phyloP scores from a whole-genome alignment of 2,797 vertebrate species.

The Eospalax fontanierii region DNA sequence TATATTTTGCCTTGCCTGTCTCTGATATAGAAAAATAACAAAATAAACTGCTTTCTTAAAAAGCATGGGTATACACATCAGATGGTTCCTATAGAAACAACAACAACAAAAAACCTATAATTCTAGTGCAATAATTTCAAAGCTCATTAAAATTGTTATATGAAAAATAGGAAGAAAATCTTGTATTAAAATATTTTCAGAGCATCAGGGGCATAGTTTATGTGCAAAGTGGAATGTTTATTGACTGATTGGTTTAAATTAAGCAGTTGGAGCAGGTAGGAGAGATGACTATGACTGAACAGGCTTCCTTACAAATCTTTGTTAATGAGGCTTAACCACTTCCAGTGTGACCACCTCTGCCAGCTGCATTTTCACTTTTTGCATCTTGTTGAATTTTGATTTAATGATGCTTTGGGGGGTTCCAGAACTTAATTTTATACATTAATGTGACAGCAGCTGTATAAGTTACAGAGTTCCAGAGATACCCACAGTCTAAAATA shows the following conservation, averaged over 20 bases:
- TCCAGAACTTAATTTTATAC: slow-evolving; percentile 79
- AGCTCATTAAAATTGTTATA: slow-evolving; percentile 30
- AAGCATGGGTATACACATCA: background rate
- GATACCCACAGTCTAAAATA: slow-evolving; percentile 70
- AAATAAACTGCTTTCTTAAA: slow-evolving; percentile 41
- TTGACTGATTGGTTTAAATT: slow-evolving; percentile 69
- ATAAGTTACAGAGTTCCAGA: slow-evolving; percentile 76
- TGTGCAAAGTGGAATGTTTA: background rate
- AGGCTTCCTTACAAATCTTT: slow-evolving; percentile 58
- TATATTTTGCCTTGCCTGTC: background rate
- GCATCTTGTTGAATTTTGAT: slow-evolving; percentile 77
- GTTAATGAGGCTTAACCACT: slow-evolving; percentile 69
- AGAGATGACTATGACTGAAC: slow-evolving; percentile 50
- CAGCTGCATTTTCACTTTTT: slow-evolving; percentile 74
- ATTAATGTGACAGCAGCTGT: slow-evolving; percentile 78
- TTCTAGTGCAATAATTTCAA: slow-evolving; percentile 60
- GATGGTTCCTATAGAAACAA: slow-evolving; percentile 17
- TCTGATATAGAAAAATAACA: background rate
- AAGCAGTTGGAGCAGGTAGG: background rate
- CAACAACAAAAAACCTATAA: slow-evolving; percentile 41
- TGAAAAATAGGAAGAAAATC: slow-evolving; percentile 40
- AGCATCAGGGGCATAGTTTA: slow-evolving; percentile 44
- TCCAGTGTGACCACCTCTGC: slow-evolving; percentile 18
- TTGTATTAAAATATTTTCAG: slow-evolving; percentile 65
- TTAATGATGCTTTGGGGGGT: slow-evolving; percentile 68